Conservation (phyloP, 2,797 vertebrate species). For the Chaetophractus vellerosus region DNA sequence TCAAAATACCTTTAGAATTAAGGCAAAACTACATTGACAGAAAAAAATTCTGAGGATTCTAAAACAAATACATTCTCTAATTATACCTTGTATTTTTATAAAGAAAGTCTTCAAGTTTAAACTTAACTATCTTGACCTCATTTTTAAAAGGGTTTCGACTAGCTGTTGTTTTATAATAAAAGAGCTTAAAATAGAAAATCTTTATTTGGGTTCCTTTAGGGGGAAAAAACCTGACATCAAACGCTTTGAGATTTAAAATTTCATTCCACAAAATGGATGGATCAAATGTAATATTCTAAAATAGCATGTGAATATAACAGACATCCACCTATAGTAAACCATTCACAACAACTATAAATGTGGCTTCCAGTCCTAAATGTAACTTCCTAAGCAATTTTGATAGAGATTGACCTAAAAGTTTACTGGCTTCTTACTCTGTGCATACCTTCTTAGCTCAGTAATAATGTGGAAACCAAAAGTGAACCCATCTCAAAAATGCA, state of each 20-base stretch:
- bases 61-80: conserved; percentile 41
- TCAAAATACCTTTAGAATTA: conserved; percentile 67
- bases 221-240: background rate
- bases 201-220: background rate
- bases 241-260: conserved; percentile 31
- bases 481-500: conserved; percentile 30
- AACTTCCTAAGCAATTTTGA: background rate
- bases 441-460: conserved; percentile 4
- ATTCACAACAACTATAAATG: background rate
- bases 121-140: background rate
- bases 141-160: background rate
- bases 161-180: background rate
- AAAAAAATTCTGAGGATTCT: conserved; percentile 22
- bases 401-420: background rate
- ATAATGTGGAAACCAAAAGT: conserved; percentile 50
- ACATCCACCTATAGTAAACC: background rate
- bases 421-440: background rate
- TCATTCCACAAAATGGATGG: background rate
- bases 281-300: conserved; percentile 28
- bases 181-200: background rate
- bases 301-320: background rate
- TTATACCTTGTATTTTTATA: background rate
- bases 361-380: background rate
- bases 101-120: background rate
- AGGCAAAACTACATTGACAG: background rate